phyloP scores from a whole-genome alignment of 2,888 invertebrate species.

The Chalcis sispes region DNA sequence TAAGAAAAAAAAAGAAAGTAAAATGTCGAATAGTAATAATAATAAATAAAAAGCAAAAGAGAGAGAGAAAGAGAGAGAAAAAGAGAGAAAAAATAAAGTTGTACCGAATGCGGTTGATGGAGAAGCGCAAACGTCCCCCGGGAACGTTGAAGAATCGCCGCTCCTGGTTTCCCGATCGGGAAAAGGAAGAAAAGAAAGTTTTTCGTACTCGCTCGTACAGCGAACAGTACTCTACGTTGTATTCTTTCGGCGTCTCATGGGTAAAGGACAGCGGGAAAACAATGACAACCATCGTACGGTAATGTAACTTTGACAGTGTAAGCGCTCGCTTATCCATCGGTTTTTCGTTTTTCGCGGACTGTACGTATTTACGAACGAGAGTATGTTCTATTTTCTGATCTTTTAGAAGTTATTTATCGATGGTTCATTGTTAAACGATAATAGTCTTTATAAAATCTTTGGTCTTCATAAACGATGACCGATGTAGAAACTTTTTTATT shows the following conservation, averaged over 20 bases:
- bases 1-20: too few relatives aligned
- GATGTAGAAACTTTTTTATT: too few relatives aligned
- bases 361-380: background rate
- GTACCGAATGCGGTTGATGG: too few relatives aligned
- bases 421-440: too few relatives aligned
- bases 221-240: too few relatives aligned
- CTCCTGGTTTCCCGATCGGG: background rate
- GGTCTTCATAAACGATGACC: too few relatives aligned
- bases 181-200: conserved; percentile 13
- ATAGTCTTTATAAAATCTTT: too few relatives aligned
- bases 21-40: too few relatives aligned
- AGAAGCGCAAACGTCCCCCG: background rate
- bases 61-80: background rate
- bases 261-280: background rate
- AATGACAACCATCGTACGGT: conserved; percentile 4
- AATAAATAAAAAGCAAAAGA: background rate
- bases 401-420: too few relatives aligned
- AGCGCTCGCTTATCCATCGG: background rate
- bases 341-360: too few relatives aligned
- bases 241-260: too few relatives aligned
- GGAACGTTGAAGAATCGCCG: conserved; percentile 4
- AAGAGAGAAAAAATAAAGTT: too few relatives aligned
- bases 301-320: conserved; percentile 16
- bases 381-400: background rate
- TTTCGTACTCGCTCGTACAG: background rate